Percentiles rank a stretch among this genome's conserved stretches.
These are phyloP conservation scores for Beaufortia kweichowensis DNA, from an alignment of 2,113 vertebrate species.

Conservation along the genomic window DNA sequence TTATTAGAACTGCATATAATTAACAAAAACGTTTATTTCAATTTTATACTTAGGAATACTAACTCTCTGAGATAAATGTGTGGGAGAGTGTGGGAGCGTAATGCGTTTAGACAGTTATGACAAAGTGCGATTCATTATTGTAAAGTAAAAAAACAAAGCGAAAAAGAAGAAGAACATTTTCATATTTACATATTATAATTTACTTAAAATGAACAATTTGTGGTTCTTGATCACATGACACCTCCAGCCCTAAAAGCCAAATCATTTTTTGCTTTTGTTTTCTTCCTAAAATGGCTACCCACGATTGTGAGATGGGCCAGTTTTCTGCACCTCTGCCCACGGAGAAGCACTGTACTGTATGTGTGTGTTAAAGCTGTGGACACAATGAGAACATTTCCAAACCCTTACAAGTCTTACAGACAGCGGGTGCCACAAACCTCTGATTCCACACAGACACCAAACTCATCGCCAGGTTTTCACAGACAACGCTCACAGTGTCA, in stretches of 20 bases:
- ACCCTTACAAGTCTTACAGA: slow-evolving; percentile 27
- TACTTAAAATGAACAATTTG: slow-evolving; percentile 70
- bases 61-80: slow-evolving; percentile 60
- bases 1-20: slow-evolving; percentile 67
- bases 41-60: slow-evolving; percentile 60
- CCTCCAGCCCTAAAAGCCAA: slow-evolving; percentile 57
- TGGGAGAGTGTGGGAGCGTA: slow-evolving; percentile 64
- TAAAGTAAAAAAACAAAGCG: slow-evolving; percentile 60
- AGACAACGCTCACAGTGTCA: background rate
- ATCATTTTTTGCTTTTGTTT: slow-evolving; percentile 21
- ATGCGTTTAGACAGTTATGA: slow-evolving; percentile 70
- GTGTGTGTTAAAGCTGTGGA: slow-evolving; percentile 1
- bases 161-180: slow-evolving; percentile 51
- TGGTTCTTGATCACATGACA: slow-evolving; percentile 57
- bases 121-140: slow-evolving; percentile 79
- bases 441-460: slow-evolving; percentile 30
- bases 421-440: slow-evolving; percentile 12
- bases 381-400: background rate
- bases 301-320: slow-evolving; percentile 41
- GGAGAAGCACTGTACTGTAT: slow-evolving; percentile 53
- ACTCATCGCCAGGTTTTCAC: background rate
- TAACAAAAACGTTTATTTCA: slow-evolving; percentile 64
- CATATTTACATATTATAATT: slow-evolving; percentile 78
- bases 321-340: slow-evolving; percentile 43
- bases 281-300: slow-evolving; percentile 10